Evolutionary conservation across 2,113 vertebrate species (phyloP), one percentile per base, ranked within the genome.

Genomic region (Cettia cetti): DNA sequence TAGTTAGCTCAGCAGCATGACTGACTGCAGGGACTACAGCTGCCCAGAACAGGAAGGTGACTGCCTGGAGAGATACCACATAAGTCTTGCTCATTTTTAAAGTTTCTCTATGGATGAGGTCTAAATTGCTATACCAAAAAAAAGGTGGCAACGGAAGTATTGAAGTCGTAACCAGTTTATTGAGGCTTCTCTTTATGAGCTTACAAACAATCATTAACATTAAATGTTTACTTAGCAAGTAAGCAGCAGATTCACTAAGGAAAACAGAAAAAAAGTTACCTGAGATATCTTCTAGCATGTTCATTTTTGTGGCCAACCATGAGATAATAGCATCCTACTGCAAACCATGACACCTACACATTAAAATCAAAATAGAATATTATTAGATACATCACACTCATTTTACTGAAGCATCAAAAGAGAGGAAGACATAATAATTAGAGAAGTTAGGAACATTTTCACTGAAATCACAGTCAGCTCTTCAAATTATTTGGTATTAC

Each of bases 231-330:
- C 15, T 70, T 72, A 84, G 45, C 20, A 69, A 91, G 12, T 8
- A 3, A 61, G 16, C 26, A 92, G 79, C 3, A 89, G 70, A 69
- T 65, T 86, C 27, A 17, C 15, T 53, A 84, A 16, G 26, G 26
- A 87, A 95, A 86, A 79, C 2, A 6, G 2, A 16, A n/a, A 63
- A 63, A 59, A 16, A 44, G 19, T 68, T 98, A 99, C 99, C 99
- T 99, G 53, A 99, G 99, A 35, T 99, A 99, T 91, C 99, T 98
- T 80, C 99, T 98, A 60, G 99, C 99, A 37, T 99, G 99, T 89
- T 99, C 99, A 54, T 99, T 99, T 98, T 99, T 99, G 95, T 99
- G 99, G 49, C 99, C 99, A 42, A 99, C 99, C 99, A 99, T 99
- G 81, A 99, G 99, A 97, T 99, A 99, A 83, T 99, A 99, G 96